These are phyloP conservation scores for Shinisaurus crocodilurus DNA, from an alignment of 2,113 vertebrate genomes.

Conservation along the genomic window DNA sequence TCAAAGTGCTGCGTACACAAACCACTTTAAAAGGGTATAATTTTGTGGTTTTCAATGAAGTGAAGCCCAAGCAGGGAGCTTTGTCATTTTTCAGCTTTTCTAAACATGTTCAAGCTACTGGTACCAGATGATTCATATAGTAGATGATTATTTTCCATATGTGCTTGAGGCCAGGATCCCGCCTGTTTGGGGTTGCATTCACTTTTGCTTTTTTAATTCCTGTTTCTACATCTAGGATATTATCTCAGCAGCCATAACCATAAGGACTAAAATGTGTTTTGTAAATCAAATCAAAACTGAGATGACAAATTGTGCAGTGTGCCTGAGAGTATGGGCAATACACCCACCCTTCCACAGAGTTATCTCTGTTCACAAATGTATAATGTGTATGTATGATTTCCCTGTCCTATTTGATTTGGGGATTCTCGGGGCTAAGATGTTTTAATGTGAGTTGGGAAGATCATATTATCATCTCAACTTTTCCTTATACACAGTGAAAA, in stretches of 20 bases:
- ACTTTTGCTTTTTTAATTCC: neutral
- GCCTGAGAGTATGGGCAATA: neutral
- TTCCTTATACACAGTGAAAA: neutral
- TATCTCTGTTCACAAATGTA: neutral
- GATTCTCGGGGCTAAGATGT: neutral
- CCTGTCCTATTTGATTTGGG: neutral
- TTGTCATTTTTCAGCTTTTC: neutral
- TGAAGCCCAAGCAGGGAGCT: neutral
- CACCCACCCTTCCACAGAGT: neutral
- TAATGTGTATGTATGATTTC: neutral
- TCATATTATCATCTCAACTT: neutral
- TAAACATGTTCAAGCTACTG: neutral
- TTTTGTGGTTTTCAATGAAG: neutral
- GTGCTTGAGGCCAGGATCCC: neutral
- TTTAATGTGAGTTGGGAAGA: neutral
- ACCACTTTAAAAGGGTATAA: neutral
- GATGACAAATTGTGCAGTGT: neutral
- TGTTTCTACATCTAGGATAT: neutral
- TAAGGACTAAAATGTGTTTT: too few relatives aligned
- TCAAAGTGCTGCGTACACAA: neutral
- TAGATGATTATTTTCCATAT: neutral
- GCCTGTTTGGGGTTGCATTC: neutral
- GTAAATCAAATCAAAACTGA: neutral
- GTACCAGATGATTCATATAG: slow-evolving; percentile 5
- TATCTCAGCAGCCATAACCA: neutral